Conservation (phyloP, 2,797 vertebrate genomes). For the Pseudomugil gertrudae region DNA sequence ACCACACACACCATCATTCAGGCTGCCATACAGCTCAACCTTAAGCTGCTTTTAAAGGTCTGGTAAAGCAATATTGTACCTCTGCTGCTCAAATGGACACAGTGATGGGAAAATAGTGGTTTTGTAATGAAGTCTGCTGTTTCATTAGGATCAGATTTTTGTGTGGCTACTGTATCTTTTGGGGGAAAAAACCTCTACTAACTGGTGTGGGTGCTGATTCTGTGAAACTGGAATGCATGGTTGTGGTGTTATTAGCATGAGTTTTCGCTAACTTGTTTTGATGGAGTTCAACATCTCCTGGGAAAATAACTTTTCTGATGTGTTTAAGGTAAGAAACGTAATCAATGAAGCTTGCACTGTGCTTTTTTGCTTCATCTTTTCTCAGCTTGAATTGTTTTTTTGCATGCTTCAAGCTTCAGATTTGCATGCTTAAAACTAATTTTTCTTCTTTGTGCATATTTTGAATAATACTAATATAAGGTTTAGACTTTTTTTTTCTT, state of each 20-base stretch:
- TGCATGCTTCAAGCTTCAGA: constrained; percentile 81
- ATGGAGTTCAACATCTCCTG: constrained; percentile 96
- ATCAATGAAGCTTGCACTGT: constrained; percentile 81
- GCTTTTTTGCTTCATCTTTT: constrained; percentile 81
- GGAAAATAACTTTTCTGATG: constrained; percentile 78
- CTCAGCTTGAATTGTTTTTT: constrained; percentile 60
- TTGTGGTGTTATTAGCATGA: constrained; percentile 84
- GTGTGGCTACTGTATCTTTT: constrained; percentile 32
- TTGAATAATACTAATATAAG: constrained; percentile 4
- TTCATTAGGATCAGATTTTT: constrained; percentile 14
- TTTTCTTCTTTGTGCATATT: constrained; percentile 45
- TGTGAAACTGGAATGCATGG: constrained; percentile 81
- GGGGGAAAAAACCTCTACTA: constrained; percentile 58
- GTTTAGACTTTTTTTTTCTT: not conserved
- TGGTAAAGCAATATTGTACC: not conserved
- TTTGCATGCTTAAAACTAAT: constrained; percentile 68
- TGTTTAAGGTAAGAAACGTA: constrained; percentile 64
- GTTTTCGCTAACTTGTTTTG: constrained; percentile 83
- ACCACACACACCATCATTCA: constrained; percentile 41
- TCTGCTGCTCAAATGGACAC: not conserved
- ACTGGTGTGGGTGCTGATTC: constrained; percentile 69
- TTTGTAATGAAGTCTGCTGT: constrained; percentile 1
- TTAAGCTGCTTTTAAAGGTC: not conserved
- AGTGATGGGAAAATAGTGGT: constrained; percentile 1
- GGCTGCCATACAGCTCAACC: not conserved